A percentile compares a stretch with the other conserved stretches of the same genome.
Evolutionary conservation across 1,140 invertebrate species (phyloP).

Genomic region (Papilio machaon): DNA sequence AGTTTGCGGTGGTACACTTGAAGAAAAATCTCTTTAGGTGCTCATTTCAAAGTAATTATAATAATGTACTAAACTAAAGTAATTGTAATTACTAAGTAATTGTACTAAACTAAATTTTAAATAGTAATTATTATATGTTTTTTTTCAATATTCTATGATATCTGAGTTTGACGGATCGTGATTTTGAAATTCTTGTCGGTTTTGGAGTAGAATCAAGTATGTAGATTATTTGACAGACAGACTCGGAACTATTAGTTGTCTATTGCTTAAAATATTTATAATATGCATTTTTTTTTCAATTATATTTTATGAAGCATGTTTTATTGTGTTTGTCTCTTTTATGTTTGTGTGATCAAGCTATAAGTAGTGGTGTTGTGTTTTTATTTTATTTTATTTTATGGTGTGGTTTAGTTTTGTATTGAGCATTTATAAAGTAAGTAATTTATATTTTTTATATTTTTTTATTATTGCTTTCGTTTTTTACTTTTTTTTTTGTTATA

Average conservation of each 20-base stretch:
- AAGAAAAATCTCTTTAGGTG: background rate
- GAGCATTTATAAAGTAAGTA: slow-evolving; percentile 53
- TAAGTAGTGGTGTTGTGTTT: slow-evolving; percentile 41
- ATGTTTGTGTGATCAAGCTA: slow-evolving; percentile 37
- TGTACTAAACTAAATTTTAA: no score
- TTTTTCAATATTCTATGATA: no score
- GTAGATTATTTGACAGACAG: background rate
- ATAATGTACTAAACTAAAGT: no score
- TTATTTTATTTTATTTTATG: slow-evolving; percentile 46
- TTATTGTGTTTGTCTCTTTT: slow-evolving; percentile 41
- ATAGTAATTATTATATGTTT: no score
- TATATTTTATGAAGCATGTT: slow-evolving; percentile 33
- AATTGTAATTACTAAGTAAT: no score
- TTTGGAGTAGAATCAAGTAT: background rate
- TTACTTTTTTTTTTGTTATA: slow-evolving; percentile 30
- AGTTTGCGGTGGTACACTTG: background rate
- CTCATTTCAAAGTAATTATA: no score
- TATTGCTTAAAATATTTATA: slow-evolving; percentile 4
- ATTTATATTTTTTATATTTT: slow-evolving; percentile 42
- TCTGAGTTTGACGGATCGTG: no score
- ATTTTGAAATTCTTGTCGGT: background rate
- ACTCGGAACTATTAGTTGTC: background rate
- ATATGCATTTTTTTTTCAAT: slow-evolving; percentile 1
- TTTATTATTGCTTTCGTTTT: slow-evolving; percentile 39
- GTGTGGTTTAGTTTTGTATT: slow-evolving; percentile 49